Conservation (phyloP, 2,797 vertebrate genomes). For the Rhinophrynus dorsalis region DNA sequence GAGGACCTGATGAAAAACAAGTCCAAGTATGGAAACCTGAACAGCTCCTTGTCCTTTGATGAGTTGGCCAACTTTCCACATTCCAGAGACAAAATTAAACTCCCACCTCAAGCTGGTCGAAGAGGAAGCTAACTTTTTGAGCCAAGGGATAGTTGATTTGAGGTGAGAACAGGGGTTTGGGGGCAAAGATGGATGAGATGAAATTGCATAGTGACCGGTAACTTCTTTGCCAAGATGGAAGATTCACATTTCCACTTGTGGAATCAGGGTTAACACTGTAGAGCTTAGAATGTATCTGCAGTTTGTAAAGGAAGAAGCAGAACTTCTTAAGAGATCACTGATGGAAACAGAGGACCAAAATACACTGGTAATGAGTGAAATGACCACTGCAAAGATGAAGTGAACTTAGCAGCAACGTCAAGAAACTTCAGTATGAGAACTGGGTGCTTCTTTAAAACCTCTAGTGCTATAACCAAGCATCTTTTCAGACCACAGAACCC, state of each 20-base stretch:
- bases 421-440: slow-evolving; percentile 97
- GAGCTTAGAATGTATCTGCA: slow-evolving; percentile 94
- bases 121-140: slow-evolving; percentile 95
- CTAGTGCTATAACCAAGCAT: slow-evolving; percentile 91
- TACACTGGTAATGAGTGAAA: slow-evolving; percentile 90
- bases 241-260: slow-evolving; percentile 63
- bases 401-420: slow-evolving; percentile 90
- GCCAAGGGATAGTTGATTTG: slow-evolving; percentile 92
- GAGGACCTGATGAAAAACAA: slow-evolving; percentile 91
- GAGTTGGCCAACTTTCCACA: slow-evolving; percentile 91
- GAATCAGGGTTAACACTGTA: slow-evolving; percentile 82
- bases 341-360: slow-evolving; percentile 97
- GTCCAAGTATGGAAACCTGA: slow-evolving; percentile 89
- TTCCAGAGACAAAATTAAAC: slow-evolving; percentile 89
- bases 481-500: slow-evolving; percentile 80
- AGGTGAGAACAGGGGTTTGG: slow-evolving; percentile 93
- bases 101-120: slow-evolving; percentile 95
- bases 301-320: slow-evolving; percentile 97
- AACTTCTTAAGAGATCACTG: slow-evolving; percentile 88
- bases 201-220: slow-evolving; percentile 79
- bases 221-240: slow-evolving; percentile 63
- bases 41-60: slow-evolving; percentile 85
- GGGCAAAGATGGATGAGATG: slow-evolving; percentile 94
- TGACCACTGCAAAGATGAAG: slow-evolving; percentile 79
- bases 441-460: slow-evolving; percentile 93